phyloP scores from a whole-genome alignment of 2,113 vertebrate genomes.

The Corynorhinus townsendii region DNA sequence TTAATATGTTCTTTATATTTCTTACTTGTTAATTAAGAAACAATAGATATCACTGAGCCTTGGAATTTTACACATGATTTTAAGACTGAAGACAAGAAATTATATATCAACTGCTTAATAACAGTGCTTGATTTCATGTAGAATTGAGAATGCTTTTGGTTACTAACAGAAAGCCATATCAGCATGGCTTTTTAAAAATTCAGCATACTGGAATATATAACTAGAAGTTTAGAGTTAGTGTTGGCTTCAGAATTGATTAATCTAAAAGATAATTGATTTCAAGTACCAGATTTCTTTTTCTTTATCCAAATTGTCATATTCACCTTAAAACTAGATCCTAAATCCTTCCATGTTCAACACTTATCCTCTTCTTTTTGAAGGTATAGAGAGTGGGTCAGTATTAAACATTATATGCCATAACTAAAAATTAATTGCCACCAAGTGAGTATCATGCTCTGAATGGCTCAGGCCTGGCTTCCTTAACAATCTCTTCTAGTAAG shows the following conservation, averaged over 20 bases:
- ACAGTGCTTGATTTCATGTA: neutral
- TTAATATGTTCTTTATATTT: neutral
- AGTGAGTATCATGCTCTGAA: neutral
- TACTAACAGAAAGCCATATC: neutral
- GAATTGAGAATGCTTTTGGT: neutral
- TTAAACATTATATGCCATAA: neutral
- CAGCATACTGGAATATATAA: neutral
- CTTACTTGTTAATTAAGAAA: neutral
- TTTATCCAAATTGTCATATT: neutral
- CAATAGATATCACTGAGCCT: neutral
- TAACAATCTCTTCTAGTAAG: neutral
- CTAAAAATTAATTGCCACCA: neutral
- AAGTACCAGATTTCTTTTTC: neutral
- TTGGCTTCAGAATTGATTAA: neutral
- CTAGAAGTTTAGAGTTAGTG: neutral
- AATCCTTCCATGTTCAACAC: neutral
- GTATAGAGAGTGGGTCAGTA: neutral
- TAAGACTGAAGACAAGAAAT: neutral
- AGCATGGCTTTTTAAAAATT: neutral
- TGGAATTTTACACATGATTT: neutral
- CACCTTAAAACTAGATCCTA: neutral
- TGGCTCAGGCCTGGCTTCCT: neutral
- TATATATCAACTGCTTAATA: neutral
- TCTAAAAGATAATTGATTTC: neutral
- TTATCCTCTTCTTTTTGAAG: neutral